Percentiles rank a stretch among this genome's conserved stretches.
Conservation (phyloP, 2,888 invertebrate species). For the Globia sparganii region DNA sequence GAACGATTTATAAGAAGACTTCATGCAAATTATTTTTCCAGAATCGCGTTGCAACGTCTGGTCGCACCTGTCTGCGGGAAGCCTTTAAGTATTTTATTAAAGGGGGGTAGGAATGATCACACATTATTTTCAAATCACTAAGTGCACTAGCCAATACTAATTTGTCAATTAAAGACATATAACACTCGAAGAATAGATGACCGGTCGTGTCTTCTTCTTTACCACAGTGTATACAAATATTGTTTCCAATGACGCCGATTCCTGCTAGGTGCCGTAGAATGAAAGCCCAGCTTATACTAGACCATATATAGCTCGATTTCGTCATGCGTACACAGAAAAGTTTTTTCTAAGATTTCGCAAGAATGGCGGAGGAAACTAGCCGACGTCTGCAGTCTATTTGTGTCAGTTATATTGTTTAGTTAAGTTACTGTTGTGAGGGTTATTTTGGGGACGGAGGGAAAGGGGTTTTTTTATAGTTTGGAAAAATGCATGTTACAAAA, state of each 20-base stretch:
- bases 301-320: not conserved
- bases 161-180: not conserved
- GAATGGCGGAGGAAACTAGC: slow-evolving; percentile 28
- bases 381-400: slow-evolving; percentile 35
- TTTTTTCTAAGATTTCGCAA: slow-evolving; percentile 29
- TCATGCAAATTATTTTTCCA: not conserved
- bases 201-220: too few species aligned
- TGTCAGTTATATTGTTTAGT: slow-evolving; percentile 22
- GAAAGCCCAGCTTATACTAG: slow-evolving; percentile 3
- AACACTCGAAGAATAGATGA: not conserved
- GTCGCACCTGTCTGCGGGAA: too few species aligned
- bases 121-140: not conserved
- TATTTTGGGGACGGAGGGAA: not conserved
- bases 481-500: not conserved
- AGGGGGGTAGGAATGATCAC: not conserved
- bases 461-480: slow-evolving; percentile 1
- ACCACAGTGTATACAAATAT: too few species aligned
- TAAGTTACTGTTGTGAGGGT: slow-evolving; percentile 2
- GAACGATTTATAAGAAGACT: not conserved
- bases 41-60: not conserved
- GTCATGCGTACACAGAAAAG: slow-evolving; percentile 1
- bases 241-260: not conserved
- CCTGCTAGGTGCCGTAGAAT: not conserved
- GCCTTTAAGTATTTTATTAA: too few species aligned
- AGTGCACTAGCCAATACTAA: not conserved